Percentiles rank a stretch among this genome's conserved stretches.
These are phyloP conservation scores for Pomatorhinus ruficollis DNA, from an alignment of 2,113 vertebrate species.

Conservation along the genomic window DNA sequence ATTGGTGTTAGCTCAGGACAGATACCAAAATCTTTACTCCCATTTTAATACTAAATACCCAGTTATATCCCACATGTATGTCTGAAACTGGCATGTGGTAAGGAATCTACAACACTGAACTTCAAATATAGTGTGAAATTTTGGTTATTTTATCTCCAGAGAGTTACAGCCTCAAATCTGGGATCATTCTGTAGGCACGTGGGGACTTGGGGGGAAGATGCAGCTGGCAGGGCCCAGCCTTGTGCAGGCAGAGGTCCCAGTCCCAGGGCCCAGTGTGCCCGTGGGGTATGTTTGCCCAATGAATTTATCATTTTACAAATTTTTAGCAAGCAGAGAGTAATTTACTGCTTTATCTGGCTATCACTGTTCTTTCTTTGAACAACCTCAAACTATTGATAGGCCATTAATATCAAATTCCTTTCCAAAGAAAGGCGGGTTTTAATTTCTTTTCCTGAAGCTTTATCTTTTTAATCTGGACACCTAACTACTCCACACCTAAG, in stretches of 20 bases:
- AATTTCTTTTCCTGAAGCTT: background rate
- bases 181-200: fast-evolving
- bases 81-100: background rate
- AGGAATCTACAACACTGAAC: background rate
- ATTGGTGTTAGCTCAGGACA: background rate
- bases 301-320: background rate
- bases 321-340: background rate
- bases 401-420: background rate
- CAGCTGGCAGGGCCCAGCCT: background rate
- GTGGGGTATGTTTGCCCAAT: background rate
- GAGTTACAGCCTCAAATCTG: background rate
- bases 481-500: background rate
- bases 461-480: background rate
- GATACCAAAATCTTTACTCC: background rate
- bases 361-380: background rate
- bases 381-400: background rate
- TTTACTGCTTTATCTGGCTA: background rate
- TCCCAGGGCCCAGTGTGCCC: background rate
- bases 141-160: background rate
- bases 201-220: fast-evolving
- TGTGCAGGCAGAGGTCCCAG: background rate
- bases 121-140: background rate
- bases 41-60: background rate
- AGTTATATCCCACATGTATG: background rate
- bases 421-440: background rate